Percentiles rank a stretch among this genome's conserved stretches.
These are phyloP conservation scores for Alexandromys fortis DNA, from an alignment of 2,113 vertebrate genomes.

Conservation along the genomic window DNA sequence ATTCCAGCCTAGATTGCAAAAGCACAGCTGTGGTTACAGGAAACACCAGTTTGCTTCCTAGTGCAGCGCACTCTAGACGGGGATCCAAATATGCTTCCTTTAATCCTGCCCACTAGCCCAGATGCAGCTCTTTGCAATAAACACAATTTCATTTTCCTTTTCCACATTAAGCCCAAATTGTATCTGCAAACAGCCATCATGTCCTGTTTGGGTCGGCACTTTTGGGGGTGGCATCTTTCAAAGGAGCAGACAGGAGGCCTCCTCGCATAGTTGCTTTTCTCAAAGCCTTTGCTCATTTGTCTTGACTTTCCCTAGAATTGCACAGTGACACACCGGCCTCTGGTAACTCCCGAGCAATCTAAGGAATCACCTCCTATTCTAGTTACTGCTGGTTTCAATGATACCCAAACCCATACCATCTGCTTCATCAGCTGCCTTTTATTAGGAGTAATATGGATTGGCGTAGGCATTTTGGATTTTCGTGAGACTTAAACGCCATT, in stretches of 20 bases:
- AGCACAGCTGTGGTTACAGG: neutral
- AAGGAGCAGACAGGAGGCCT: neutral
- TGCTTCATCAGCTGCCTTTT: neutral
- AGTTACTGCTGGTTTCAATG: neutral
- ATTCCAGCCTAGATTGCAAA: neutral
- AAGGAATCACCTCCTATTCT: neutral
- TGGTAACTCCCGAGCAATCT: neutral
- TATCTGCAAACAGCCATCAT: neutral
- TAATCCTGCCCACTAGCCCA: neutral
- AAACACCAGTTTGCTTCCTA: neutral
- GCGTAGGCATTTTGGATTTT: neutral
- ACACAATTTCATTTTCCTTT: conserved; percentile 2
- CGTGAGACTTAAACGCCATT: conserved; percentile 15
- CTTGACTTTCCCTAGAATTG: neutral
- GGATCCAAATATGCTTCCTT: conserved; percentile 22
- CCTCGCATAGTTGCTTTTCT: neutral
- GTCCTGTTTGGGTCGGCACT: neutral
- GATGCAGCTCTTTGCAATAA: conserved; percentile 10
- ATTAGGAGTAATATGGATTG: neutral
- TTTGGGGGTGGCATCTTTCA: neutral
- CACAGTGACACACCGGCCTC: too few species aligned
- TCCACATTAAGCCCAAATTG: neutral
- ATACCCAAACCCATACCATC: neutral
- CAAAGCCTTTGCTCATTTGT: neutral
- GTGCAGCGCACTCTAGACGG: neutral